Evolutionary conservation across 2,888 invertebrate species (phyloP).

Genomic region (Antheraea assamensis): DNA sequence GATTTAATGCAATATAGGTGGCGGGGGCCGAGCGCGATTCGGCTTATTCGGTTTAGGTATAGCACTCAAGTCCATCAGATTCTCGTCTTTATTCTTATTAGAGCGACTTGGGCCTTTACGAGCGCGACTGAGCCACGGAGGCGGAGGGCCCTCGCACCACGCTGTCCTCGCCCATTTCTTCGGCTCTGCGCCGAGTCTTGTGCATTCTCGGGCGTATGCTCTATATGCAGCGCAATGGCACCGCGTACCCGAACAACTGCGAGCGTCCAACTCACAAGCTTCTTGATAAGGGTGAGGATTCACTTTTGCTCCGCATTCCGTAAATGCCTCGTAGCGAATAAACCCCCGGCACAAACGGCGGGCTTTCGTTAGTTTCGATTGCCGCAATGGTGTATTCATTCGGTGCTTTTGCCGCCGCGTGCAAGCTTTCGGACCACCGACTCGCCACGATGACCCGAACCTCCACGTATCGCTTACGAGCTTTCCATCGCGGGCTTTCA

Average conservation of each 20-base stretch:
- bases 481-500: constrained; percentile 86
- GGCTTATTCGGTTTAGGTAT: constrained; percentile 57
- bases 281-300: constrained; percentile 92
- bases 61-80: constrained; percentile 53
- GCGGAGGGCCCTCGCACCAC: constrained; percentile 82
- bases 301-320: constrained; percentile 89
- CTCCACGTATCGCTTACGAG: constrained; percentile 85
- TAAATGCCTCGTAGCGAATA: constrained; percentile 82
- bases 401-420: constrained; percentile 81
- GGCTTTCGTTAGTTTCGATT: constrained; percentile 70
- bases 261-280: constrained; percentile 93
- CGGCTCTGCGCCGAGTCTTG: constrained; percentile 87
- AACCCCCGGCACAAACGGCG: constrained; percentile 79
- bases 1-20: constrained; percentile 68
- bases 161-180: constrained; percentile 87
- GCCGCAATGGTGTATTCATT: constrained; percentile 72
- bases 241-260: constrained; percentile 90
- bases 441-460: constrained; percentile 95
- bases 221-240: constrained; percentile 96
- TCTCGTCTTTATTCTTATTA: constrained; percentile 33
- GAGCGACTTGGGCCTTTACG: constrained; percentile 44
- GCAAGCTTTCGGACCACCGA: constrained; percentile 90
- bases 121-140: constrained; percentile 63
- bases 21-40: constrained; percentile 69
- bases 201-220: constrained; percentile 94